A percentile compares a stretch with the other conserved stretches of the same genome.
phyloP scores from a whole-genome alignment of 2,113 vertebrate species.

The Terrapene triunguis region DNA sequence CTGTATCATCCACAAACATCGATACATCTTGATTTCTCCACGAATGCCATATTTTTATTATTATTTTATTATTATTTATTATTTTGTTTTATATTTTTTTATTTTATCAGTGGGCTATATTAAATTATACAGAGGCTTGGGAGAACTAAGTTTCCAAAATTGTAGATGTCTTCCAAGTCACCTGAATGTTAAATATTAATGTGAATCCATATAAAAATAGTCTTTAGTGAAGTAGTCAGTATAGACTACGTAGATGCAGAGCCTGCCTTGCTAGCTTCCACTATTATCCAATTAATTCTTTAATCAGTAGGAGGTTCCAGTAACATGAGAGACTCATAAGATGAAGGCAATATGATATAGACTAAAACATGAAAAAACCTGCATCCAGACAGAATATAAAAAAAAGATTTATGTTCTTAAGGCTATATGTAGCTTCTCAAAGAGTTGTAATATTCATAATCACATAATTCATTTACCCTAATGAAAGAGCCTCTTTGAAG shows the following conservation, averaged over 20 bases:
- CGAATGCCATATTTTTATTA: not conserved
- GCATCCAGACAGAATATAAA: not conserved
- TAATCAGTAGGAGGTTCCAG: not conserved
- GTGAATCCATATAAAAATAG: not conserved
- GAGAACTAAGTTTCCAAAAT: not conserved
- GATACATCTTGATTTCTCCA: not conserved
- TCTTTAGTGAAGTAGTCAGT: not conserved
- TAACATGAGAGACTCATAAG: not conserved
- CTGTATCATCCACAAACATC: not conserved
- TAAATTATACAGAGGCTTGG: not conserved
- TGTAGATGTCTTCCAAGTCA: not conserved
- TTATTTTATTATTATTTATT: not conserved
- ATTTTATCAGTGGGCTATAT: not conserved
- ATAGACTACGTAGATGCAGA: not conserved
- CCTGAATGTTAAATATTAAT: not conserved
- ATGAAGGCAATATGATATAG: not conserved
- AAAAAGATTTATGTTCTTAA: not conserved
- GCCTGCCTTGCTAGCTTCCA: not conserved
- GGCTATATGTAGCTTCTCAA: not conserved
- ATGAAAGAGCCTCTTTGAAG: not conserved
- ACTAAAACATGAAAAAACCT: not conserved
- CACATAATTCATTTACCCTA: not conserved
- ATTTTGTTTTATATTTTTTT: not conserved
- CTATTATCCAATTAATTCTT: not conserved
- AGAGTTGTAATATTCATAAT: not conserved